Evolutionary conservation across 1,140 invertebrate species (phyloP).

Genomic region (Chionoecetes opilio): DNA sequence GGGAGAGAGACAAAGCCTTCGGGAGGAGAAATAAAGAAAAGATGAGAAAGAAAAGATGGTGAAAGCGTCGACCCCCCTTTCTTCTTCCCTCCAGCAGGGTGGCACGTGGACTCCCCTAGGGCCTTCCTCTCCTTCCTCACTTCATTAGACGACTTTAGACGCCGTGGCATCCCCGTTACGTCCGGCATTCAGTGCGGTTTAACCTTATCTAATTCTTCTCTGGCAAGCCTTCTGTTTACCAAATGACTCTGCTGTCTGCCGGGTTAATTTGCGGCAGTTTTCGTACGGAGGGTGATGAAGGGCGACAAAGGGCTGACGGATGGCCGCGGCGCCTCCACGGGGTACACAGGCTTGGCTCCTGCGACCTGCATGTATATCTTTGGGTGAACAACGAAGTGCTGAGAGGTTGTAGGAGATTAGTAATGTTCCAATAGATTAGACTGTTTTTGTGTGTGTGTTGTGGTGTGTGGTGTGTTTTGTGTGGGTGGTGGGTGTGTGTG

Average conservation of each 20-base stretch:
- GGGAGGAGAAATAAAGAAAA: neutral
- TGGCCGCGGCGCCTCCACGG: too few relatives aligned
- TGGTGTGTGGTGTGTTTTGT: too few relatives aligned
- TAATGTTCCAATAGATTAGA: too few relatives aligned
- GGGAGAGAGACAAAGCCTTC: neutral
- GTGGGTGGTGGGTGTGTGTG: too few relatives aligned
- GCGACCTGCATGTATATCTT: too few relatives aligned
- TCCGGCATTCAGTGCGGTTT: slow-evolving; percentile 4
- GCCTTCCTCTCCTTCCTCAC: neutral
- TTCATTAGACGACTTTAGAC: slow-evolving; percentile 29
- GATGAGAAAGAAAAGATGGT: slow-evolving; percentile 13
- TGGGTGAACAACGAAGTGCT: too few relatives aligned
- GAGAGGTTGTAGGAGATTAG: too few relatives aligned
- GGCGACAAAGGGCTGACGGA: neutral
- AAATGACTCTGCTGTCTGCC: slow-evolving; percentile 25
- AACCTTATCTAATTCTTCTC: slow-evolving; percentile 11
- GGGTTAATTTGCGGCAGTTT: neutral
- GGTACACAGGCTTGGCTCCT: too few relatives aligned
- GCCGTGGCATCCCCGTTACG: neutral
- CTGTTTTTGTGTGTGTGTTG: too few relatives aligned
- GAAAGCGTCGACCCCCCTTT: neutral
- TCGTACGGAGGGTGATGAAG: neutral
- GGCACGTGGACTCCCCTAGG: neutral
- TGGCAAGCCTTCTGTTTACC: neutral
- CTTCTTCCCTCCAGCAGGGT: neutral